Percentiles rank a stretch among this genome's conserved stretches.
phyloP scores from a whole-genome alignment of 2,113 vertebrate genomes.

The Toxotes chatareus region DNA sequence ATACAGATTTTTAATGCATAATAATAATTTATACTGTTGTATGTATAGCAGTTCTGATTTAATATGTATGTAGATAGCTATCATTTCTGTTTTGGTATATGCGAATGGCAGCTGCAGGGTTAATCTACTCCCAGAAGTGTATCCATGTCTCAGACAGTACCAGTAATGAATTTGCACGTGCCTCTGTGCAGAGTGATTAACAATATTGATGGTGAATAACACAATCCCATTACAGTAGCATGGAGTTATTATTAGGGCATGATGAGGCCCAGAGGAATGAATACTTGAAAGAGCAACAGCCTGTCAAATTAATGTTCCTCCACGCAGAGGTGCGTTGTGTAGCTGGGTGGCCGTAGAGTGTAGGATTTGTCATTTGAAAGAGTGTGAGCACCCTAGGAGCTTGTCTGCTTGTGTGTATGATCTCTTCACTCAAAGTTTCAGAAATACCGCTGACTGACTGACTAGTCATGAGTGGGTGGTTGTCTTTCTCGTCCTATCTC shows the following conservation, averaged over 20 bases:
- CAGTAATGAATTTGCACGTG: constrained; percentile 47
- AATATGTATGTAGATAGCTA: constrained; percentile 67
- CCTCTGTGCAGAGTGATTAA: constrained; percentile 54
- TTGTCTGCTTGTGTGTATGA: constrained; percentile 23
- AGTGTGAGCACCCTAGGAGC: constrained; percentile 22
- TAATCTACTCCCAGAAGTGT: constrained; percentile 27
- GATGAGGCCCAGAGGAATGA: constrained; percentile 41
- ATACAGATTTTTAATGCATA: constrained; percentile 76
- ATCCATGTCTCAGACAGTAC: constrained; percentile 29
- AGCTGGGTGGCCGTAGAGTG: constrained; percentile 7
- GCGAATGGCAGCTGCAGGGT: constrained; percentile 52
- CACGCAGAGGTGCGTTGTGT: constrained; percentile 29
- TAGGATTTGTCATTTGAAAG: constrained; percentile 26
- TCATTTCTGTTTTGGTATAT: constrained; percentile 67
- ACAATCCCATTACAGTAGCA: constrained; percentile 52
- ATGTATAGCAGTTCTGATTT: constrained; percentile 70
- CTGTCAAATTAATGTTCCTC: constrained; percentile 41
- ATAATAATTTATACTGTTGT: constrained; percentile 73
- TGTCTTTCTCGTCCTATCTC: constrained; percentile 27
- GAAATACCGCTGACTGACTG: constrained; percentile 26
- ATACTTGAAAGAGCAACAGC: constrained; percentile 51
- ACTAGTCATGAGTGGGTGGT: constrained; percentile 31
- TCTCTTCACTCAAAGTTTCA: constrained; percentile 14
- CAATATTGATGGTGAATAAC: constrained; percentile 48
- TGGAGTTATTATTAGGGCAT: constrained; percentile 34